Evolutionary conservation across 1,140 invertebrate genomes (phyloP).

Genomic region (Protaetia brevitarsis): DNA sequence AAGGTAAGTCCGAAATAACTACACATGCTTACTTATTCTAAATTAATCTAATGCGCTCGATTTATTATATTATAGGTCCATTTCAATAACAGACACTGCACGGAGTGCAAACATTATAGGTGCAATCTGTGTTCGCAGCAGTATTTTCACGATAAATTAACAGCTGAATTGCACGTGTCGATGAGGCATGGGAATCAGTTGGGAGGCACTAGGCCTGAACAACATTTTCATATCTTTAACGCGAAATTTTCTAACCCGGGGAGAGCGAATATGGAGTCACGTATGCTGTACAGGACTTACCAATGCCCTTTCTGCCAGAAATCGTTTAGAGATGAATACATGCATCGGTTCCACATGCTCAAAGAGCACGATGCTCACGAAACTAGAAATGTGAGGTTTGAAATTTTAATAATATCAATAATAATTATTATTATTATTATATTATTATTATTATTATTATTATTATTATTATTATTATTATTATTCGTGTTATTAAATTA

Average conservation of each 20-base stretch:
- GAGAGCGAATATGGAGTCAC: conserved; percentile 15
- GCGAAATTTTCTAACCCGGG: neutral
- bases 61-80: conserved; percentile 78
- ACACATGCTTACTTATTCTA: neutral
- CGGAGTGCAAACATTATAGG: conserved; percentile 76
- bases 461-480: too few relatives aligned
- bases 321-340: conserved; percentile 37
- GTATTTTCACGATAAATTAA: conserved; percentile 43
- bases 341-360: conserved; percentile 36
- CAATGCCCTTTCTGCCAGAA: conserved; percentile 39
- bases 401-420: too few relatives aligned
- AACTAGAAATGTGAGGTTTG: conserved; percentile 24
- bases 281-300: neutral
- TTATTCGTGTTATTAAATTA: too few relatives aligned
- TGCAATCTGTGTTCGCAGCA: conserved; percentile 70
- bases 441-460: too few relatives aligned
- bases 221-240: neutral
- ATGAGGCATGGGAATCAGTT: conserved; percentile 37
- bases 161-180: conserved; percentile 44
- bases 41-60: too few relatives aligned
- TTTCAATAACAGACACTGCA: conserved; percentile 83
- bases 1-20: conserved; percentile 61
- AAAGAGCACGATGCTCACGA: conserved; percentile 35
- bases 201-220: neutral
- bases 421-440: too few relatives aligned